Conservation (phyloP, 2,113 vertebrate species). For the Trinectes maculatus region DNA sequence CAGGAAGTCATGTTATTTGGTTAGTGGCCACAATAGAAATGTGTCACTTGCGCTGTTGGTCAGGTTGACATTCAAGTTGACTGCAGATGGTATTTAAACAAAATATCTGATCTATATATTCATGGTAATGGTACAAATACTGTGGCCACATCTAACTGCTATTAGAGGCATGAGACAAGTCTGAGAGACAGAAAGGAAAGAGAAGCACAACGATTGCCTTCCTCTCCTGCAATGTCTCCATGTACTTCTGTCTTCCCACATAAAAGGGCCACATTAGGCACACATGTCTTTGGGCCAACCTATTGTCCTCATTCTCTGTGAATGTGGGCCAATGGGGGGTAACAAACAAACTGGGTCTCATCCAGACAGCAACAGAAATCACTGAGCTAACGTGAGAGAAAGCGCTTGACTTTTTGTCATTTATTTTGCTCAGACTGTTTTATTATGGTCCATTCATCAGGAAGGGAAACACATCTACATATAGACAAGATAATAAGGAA, state of each 20-base stretch:
- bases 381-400: slow-evolving; percentile 44
- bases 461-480: neutral
- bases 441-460: neutral
- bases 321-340: slow-evolving; percentile 74
- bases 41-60: no score
- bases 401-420: slow-evolving; percentile 29
- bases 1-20: no score
- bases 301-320: slow-evolving; percentile 76
- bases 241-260: slow-evolving; percentile 70
- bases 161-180: slow-evolving; percentile 24
- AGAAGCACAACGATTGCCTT: slow-evolving; percentile 52
- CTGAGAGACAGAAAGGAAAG: slow-evolving; percentile 32
- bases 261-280: slow-evolving; percentile 75
- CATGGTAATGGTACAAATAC: neutral
- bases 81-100: neutral
- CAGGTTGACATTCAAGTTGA: no score
- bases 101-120: slow-evolving; percentile 4
- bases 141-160: neutral
- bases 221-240: slow-evolving; percentile 43
- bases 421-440: slow-evolving; percentile 22
- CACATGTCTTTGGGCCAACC: slow-evolving; percentile 72
- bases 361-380: slow-evolving; percentile 58
- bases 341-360: slow-evolving; percentile 56
- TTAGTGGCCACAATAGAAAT: no score
- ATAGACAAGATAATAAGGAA: neutral